Evolutionary conservation across 2,888 invertebrate species (phyloP), one percentile per base, ranked within the genome.

Genomic region (Trissoscelio sp.): DNA sequence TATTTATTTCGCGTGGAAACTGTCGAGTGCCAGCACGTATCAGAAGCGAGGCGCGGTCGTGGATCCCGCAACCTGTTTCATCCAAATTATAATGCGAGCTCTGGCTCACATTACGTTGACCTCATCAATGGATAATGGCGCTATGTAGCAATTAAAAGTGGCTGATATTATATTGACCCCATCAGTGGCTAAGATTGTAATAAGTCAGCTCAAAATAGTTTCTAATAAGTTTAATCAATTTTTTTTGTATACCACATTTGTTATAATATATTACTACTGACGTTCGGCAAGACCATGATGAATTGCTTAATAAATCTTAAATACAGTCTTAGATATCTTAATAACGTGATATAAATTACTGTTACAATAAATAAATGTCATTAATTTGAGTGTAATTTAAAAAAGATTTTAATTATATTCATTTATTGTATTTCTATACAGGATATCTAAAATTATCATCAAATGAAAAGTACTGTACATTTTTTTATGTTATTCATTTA

Each of bases 81-180:
- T 67, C 81, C 57, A 77, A 87, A 86, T 84, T 75, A 85, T 84
- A 85, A 86, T 83, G 83, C 81, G 72, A 73, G 81, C 48, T 44
- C 64, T 16, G 64, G 37, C 37, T 58, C 3, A 44, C 37, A 57
- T 80, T 77, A 69, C 77, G 20, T 51, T 67, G 72, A 70, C 74
- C 69, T 44, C 73, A 70, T 66, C 66, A 69, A 34, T 60, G 14
- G 28, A 44, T 37, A 24, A 11, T 31, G 39, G 64, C 22, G 64
- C 42, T 11, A 42, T 5, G 55, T 42, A 31, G 58, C 73, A 74
- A 74, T 74, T 74, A 66, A 74, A 74, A 73, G 39, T 62, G 42
- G 51, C 53, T 44, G 53, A 37, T 62, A 60, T 60, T 60, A 42
- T 22, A 16, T 42, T 39, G 60, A 51, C 58, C 72, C 31, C 60